Evolutionary conservation across 2,113 vertebrate genomes (phyloP).

Genomic region (Taurulus bubalis): DNA sequence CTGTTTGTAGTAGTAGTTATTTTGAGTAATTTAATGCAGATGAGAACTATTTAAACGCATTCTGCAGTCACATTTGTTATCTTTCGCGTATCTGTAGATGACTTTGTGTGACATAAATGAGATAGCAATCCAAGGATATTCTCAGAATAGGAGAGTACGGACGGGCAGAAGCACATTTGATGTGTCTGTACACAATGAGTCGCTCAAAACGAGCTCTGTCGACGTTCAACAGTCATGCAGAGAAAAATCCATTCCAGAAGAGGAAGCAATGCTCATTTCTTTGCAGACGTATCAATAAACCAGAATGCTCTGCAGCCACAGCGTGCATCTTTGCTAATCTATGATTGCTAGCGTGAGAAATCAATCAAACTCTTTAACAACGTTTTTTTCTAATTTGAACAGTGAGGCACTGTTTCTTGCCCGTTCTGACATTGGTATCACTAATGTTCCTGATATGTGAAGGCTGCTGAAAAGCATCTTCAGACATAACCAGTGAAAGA

Average conservation of each 20-base stretch:
- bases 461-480: conserved; percentile 21
- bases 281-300: conserved; percentile 31
- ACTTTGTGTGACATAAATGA: background rate
- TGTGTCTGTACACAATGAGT: conserved; percentile 44
- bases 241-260: conserved; percentile 31
- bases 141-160: conserved; percentile 38
- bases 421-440: background rate
- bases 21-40: background rate
- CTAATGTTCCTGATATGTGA: conserved; percentile 17
- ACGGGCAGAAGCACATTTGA: conserved; percentile 5
- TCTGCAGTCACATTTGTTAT: background rate
- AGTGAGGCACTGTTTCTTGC: conserved; percentile 26
- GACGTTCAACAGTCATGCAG: conserved; percentile 20
- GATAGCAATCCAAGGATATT: background rate
- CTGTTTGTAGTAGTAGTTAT: background rate
- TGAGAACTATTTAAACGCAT: conserved; percentile 7
- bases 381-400: conserved; percentile 39
- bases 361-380: conserved; percentile 29
- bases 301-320: conserved; percentile 33
- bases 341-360: conserved; percentile 27
- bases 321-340: conserved; percentile 39
- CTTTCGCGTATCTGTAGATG: conserved; percentile 8
- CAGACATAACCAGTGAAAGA: background rate
- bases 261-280: conserved; percentile 44
- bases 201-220: conserved; percentile 1